A percentile compares a stretch with the other conserved stretches of the same genome.
phyloP scores from a whole-genome alignment of 2,113 vertebrate species.

The Eretmochelys imbricata region DNA sequence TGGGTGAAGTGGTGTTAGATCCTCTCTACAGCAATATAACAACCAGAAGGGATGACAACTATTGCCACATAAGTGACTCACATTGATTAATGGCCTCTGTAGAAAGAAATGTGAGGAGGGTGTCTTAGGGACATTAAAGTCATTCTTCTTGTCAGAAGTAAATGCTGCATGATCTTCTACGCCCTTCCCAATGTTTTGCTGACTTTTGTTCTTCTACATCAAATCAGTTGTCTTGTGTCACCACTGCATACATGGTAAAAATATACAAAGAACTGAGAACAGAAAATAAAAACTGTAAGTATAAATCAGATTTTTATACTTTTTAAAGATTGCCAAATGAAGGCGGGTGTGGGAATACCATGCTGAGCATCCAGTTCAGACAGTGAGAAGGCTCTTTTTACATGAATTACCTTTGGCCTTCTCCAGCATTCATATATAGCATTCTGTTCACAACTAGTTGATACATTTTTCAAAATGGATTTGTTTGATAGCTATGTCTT shows the following conservation, averaged over 20 bases:
- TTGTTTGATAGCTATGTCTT: not conserved
- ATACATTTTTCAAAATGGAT: not conserved
- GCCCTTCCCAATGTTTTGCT: not conserved
- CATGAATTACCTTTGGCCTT: accelerated
- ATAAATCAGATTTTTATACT: not conserved
- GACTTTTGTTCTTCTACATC: not conserved
- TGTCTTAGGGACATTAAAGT: constrained; percentile 1
- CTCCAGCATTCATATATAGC: not conserved
- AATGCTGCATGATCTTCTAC: not conserved
- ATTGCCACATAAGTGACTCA: not conserved
- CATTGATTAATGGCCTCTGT: not conserved
- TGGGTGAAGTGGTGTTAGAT: not conserved
- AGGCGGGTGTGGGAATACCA: not conserved
- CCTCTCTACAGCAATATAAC: not conserved
- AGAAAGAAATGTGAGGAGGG: not conserved
- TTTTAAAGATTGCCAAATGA: not conserved
- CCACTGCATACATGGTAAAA: not conserved
- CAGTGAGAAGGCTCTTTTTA: not conserved
- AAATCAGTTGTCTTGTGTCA: not conserved
- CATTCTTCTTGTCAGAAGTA: constrained; percentile 44
- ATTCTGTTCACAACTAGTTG: not conserved
- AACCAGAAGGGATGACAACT: not conserved
- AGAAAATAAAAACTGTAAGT: not conserved
- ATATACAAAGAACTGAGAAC: not conserved
- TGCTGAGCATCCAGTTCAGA: not conserved